Evolutionary conservation across 2,797 vertebrate species (phyloP).

Genomic region (Eidolon dupreanum): DNA sequence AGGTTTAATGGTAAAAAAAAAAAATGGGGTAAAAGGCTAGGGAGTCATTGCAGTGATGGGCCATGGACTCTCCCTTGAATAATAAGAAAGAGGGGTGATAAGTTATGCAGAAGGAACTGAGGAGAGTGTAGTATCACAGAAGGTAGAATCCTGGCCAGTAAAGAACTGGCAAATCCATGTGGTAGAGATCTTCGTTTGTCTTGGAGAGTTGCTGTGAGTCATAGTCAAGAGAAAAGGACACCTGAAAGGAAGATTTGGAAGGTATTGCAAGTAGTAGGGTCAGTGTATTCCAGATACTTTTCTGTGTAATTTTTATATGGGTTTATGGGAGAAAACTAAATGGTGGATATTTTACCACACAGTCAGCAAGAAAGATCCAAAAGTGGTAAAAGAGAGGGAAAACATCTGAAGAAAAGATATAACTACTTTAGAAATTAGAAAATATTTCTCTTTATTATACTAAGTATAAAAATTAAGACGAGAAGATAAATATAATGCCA

Average conservation of each 20-base stretch:
- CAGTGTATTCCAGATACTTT: background rate
- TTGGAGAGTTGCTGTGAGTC: background rate
- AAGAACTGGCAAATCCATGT: background rate
- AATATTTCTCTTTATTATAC: background rate
- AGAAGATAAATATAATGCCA: background rate
- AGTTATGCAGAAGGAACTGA: background rate
- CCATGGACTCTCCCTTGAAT: background rate
- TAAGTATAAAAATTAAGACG: background rate
- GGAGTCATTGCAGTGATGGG: background rate
- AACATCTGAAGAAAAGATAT: background rate
- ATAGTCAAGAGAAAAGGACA: background rate
- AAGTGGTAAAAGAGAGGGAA: background rate
- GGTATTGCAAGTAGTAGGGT: background rate
- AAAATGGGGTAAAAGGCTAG: background rate
- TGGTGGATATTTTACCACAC: background rate
- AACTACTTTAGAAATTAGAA: slow-evolving; percentile 2
- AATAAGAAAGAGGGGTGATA: background rate
- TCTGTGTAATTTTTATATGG: background rate
- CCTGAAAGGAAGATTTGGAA: slow-evolving; percentile 29
- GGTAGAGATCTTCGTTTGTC: background rate
- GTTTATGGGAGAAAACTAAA: background rate
- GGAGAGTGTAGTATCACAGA: background rate
- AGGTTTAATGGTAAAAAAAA: background rate
- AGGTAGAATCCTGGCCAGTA: background rate
- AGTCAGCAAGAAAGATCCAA: background rate